These are phyloP conservation scores for Drosophila yooni DNA, from an alignment of 2,888 invertebrate genomes.

Conservation along the genomic window DNA sequence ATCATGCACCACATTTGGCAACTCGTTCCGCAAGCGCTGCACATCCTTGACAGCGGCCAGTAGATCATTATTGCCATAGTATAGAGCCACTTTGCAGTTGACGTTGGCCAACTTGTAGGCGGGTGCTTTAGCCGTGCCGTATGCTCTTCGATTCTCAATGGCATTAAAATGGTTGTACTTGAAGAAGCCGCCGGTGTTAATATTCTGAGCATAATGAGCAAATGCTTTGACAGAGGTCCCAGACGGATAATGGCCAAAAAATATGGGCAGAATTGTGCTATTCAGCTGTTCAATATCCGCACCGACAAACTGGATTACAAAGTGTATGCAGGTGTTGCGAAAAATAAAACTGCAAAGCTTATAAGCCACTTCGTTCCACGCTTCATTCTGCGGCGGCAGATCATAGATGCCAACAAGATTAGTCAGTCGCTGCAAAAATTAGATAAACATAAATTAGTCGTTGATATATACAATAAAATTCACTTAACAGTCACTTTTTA, in stretches of 20 bases:
- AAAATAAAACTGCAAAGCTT: constrained; percentile 43
- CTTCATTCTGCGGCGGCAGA: constrained; percentile 45
- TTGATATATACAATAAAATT: constrained; percentile 8
- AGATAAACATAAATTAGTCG: not conserved
- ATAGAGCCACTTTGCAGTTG: constrained; percentile 84
- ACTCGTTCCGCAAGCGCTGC: constrained; percentile 31
- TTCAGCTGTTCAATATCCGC: constrained; percentile 84
- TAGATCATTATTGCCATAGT: constrained; percentile 73
- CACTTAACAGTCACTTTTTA: not conserved
- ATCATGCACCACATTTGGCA: constrained; percentile 74
- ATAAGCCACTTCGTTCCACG: constrained; percentile 25
- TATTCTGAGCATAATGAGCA: constrained; percentile 86
- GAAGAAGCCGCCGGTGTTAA: constrained; percentile 79
- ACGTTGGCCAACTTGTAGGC: constrained; percentile 85
- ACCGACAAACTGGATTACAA: constrained; percentile 86
- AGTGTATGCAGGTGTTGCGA: constrained; percentile 68
- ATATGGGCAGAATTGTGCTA: constrained; percentile 86
- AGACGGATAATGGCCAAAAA: constrained; percentile 87
- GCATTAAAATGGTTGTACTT: constrained; percentile 86
- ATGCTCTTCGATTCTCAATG: constrained; percentile 19
- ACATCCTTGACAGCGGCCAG: constrained; percentile 85
- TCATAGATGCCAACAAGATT: constrained; percentile 53
- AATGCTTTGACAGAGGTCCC: constrained; percentile 86
- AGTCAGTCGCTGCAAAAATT: constrained; percentile 11
- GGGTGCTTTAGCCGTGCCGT: constrained; percentile 76